Conservation (phyloP, 2,113 vertebrate species). For the Hyla sarda region DNA sequence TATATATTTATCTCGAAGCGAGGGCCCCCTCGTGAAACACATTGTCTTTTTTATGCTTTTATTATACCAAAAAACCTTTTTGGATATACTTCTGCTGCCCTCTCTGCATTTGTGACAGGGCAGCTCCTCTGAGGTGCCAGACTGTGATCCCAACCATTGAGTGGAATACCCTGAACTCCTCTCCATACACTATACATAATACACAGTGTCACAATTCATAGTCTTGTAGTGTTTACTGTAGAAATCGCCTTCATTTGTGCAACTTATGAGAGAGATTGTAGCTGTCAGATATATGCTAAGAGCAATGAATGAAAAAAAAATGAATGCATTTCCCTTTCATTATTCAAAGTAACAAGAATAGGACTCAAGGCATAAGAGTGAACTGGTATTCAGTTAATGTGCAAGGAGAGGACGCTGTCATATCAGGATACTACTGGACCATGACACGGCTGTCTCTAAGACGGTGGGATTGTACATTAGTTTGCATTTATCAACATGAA, state of each 20-base stretch:
- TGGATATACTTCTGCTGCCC: too few species aligned
- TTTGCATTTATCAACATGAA: slow-evolving; percentile 4
- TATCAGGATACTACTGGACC: slow-evolving; percentile 31
- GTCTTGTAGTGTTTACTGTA: not conserved
- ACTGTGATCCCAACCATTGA: too few species aligned
- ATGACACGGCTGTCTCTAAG: not conserved
- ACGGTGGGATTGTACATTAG: not conserved
- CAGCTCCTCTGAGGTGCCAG: too few species aligned
- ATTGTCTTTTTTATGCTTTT: too few species aligned
- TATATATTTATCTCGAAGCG: too few species aligned
- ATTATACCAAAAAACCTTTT: too few species aligned
- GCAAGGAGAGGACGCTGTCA: slow-evolving; percentile 13
- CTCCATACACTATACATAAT: not conserved
- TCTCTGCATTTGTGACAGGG: too few species aligned
- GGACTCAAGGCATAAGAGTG: not conserved
- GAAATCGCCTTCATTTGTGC: not conserved
- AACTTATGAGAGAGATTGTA: not conserved
- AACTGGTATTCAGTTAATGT: slow-evolving; percentile 22
- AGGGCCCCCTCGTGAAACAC: too few species aligned
- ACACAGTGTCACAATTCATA: not conserved
- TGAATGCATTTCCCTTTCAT: slow-evolving; percentile 25
- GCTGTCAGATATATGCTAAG: slow-evolving; percentile 33
- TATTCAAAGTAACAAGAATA: not conserved
- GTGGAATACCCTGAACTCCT: too few species aligned
- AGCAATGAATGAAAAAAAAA: not conserved